phyloP scores from a whole-genome alignment of 2,797 vertebrate species.

The Galago senegalensis region DNA sequence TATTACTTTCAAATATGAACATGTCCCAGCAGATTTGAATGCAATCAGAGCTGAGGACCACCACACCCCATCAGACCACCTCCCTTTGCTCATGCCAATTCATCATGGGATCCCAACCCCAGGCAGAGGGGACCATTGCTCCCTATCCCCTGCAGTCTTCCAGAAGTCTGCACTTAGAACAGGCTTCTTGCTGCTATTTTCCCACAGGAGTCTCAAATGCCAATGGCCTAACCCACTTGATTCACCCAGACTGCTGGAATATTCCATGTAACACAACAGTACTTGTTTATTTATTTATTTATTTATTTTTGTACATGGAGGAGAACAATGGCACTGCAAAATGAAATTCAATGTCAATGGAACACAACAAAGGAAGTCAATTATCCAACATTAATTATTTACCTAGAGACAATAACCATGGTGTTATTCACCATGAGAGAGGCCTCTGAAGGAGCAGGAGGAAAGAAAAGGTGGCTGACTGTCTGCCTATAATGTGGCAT shows the following conservation, averaged over 20 bases:
- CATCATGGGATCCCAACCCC: neutral
- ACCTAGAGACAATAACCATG: slow-evolving; percentile 80
- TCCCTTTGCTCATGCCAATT: neutral
- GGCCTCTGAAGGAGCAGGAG: slow-evolving; percentile 58
- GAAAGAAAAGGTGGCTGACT: slow-evolving; percentile 15
- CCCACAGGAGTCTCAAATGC: slow-evolving; percentile 63
- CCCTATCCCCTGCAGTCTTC: neutral
- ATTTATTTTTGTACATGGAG: slow-evolving; percentile 68
- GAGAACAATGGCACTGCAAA: slow-evolving; percentile 73
- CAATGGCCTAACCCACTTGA: neutral
- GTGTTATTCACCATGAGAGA: slow-evolving; percentile 69
- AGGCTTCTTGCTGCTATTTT: neutral
- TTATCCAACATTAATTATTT: slow-evolving; percentile 86
- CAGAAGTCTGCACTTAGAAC: neutral
- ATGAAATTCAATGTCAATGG: slow-evolving; percentile 55
- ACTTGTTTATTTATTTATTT: neutral
- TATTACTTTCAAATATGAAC: slow-evolving; percentile 30
- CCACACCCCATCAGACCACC: neutral
- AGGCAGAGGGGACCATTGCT: neutral
- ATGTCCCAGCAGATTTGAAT: neutral
- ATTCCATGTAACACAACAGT: neutral
- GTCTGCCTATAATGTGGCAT: slow-evolving; percentile 41
- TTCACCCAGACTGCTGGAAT: neutral
- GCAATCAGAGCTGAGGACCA: neutral
- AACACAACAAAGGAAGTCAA: slow-evolving; percentile 80